Base-by-base conservation (phyloP, 2,113 vertebrate species). In the Poeciliopsis prolifica region DNA sequence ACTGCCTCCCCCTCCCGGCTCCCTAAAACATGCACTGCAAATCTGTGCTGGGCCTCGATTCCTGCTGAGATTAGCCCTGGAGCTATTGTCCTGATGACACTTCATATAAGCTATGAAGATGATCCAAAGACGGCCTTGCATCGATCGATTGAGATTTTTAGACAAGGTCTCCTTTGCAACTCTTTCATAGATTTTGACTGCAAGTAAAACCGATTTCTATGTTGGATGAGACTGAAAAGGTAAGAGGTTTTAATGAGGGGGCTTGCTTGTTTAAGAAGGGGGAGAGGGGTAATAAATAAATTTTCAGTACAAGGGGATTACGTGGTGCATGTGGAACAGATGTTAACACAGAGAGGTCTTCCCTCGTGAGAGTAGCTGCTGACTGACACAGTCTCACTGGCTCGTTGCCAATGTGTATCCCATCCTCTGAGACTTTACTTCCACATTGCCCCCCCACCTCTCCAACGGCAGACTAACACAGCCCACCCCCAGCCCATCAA, bases 81-180 rank as follows among this genome's bases (percentile, higher is more conserved):
- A 71, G 72, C 84, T 72, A 88, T 87, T 92, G 89, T 92, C 77
- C 80, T 72, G 61, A 87, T 85, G 70, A 85, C 79, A 87, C 74
- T 75, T 80, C 71, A 72, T 78, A 76, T 70, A 48, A 75, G 22
- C 72, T 40, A 51, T 89, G 85, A 81, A 65, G 35, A 66, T 42
- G 44, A 86, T 61, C 72, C 26, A 24, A 29, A 44, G 12, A 70
- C 64, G 63, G 62, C 48, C 44, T 6, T 67, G 33, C 48, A 65
- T 68, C 62, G 65, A 40, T 33, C 24, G 9, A 68, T 64, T 70
- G 12, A 15, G 17, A 65, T 29, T 37, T 58, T 40, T 65, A 3
- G 54, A 65, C 42, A 7, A 42, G 33, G 2, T 31, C 19, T 10
- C 22, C 24, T 58, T 8, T 24, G 24, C 51, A 51, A 9, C 51